A percentile compares a stretch with the other conserved stretches of the same genome.
These are phyloP conservation scores for Sinocyclocheilus rhinocerous DNA, from an alignment of 2,113 vertebrate genomes.

Conservation along the genomic window DNA sequence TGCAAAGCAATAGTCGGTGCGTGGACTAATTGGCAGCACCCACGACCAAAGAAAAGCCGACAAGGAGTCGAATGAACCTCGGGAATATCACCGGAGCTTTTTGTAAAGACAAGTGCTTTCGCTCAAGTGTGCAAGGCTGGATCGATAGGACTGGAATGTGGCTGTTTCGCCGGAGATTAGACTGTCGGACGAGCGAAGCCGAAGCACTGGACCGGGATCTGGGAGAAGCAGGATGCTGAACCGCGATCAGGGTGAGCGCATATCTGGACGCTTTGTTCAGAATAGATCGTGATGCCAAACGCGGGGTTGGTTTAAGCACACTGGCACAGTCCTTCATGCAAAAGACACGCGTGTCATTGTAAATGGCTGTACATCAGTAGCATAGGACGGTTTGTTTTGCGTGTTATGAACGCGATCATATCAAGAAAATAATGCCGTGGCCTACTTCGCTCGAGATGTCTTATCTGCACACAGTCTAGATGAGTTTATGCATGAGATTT, in stretches of 20 bases:
- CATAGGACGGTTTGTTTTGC: not conserved
- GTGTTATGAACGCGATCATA: slow-evolving; percentile 2
- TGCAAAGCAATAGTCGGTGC: not conserved
- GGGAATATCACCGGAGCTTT: not conserved
- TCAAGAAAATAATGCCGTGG: slow-evolving; percentile 14
- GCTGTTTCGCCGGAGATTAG: slow-evolving; percentile 5
- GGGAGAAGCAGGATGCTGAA: slow-evolving; percentile 39
- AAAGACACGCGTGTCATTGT: not conserved
- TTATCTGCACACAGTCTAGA: not conserved
- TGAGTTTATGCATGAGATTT: not conserved
- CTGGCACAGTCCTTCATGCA: not conserved
- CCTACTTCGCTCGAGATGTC: slow-evolving; percentile 15
- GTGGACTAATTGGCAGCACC: slow-evolving; percentile 12
- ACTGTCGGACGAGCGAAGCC: slow-evolving; percentile 18
- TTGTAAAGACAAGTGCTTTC: slow-evolving; percentile 16
- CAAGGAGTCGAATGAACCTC: slow-evolving; percentile 6
- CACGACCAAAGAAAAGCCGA: not conserved
- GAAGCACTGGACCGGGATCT: slow-evolving; percentile 33
- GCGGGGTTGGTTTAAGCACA: not conserved
- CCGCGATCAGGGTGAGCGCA: slow-evolving; percentile 35
- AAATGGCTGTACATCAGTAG: not conserved
- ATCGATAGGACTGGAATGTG: slow-evolving; percentile 23
- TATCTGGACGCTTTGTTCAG: slow-evolving; percentile 7
- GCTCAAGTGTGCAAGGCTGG: not conserved
- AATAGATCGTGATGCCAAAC: not conserved